A percentile compares a stretch with the other conserved stretches of the same genome.
Conservation (phyloP, 2,888 invertebrate species). For the Junonia oenone region DNA sequence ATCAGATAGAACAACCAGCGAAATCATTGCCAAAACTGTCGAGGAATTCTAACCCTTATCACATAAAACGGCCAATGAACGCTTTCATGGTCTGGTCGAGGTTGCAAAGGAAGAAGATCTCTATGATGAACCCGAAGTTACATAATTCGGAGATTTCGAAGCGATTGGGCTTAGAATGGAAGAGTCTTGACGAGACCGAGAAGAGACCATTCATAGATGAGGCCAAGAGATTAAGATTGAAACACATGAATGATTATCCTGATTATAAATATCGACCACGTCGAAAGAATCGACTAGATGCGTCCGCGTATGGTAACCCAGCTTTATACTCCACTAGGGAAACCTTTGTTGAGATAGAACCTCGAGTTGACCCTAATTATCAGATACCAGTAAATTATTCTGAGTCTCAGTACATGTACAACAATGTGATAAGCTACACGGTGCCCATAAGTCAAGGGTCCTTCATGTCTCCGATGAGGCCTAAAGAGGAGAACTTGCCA, state of each 20-base stretch:
- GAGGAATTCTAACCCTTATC: constrained; percentile 81
- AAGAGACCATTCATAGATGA: constrained; percentile 94
- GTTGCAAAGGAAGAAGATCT: constrained; percentile 90
- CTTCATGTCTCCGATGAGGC: constrained; percentile 53
- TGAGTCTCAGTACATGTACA: constrained; percentile 62
- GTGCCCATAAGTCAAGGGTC: constrained; percentile 58
- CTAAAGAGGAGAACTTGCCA: constrained; percentile 57
- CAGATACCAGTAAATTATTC: constrained; percentile 57
- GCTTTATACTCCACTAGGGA: constrained; percentile 54
- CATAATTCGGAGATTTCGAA: constrained; percentile 91
- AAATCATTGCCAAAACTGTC: constrained; percentile 52
- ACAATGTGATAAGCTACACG: constrained; percentile 65
- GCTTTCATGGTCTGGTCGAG: constrained; percentile 99
- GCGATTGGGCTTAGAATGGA: constrained; percentile 91
- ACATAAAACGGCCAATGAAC: constrained; percentile 98
- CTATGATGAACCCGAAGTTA: constrained; percentile 88
- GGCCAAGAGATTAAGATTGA: constrained; percentile 86
- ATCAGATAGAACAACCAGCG: constrained; percentile 46
- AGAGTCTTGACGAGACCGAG: constrained; percentile 86
- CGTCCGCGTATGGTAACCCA: constrained; percentile 49
- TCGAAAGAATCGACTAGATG: constrained; percentile 78
- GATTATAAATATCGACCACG: constrained; percentile 85
- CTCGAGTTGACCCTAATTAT: constrained; percentile 53
- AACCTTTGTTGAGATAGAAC: constrained; percentile 59
- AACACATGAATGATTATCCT: constrained; percentile 86